These are phyloP conservation scores for Corythornis leucogaster DNA, from an alignment of 2,797 vertebrate genomes.

Conservation along the genomic window DNA sequence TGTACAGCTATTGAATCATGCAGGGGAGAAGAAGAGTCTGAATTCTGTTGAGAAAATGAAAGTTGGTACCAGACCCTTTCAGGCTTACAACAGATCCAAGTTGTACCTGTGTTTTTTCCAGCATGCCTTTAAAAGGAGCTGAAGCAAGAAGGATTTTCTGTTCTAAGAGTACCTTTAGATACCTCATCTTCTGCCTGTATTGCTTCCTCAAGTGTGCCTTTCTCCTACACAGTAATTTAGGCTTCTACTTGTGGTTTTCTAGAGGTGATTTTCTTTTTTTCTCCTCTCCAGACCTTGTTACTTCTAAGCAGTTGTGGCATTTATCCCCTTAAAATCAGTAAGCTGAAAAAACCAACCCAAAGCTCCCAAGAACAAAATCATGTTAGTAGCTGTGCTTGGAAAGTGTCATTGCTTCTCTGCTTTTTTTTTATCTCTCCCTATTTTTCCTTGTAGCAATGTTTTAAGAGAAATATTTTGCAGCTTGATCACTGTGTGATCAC, in stretches of 20 bases:
- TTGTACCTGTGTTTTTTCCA: neutral
- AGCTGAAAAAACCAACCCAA: neutral
- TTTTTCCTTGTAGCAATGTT: neutral
- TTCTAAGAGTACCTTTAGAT: neutral
- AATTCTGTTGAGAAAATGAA: neutral
- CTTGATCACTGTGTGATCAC: neutral
- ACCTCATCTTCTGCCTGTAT: neutral
- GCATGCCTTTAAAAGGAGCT: neutral
- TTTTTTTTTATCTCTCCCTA: neutral
- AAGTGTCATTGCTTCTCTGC: neutral
- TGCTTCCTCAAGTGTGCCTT: neutral
- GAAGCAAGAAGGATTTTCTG: neutral
- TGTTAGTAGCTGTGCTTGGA: neutral
- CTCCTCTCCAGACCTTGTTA: neutral
- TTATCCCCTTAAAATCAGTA: neutral
- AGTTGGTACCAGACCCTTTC: neutral
- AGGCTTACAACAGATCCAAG: fast-evolving
- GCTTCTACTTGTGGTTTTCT: neutral
- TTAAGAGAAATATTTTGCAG: neutral
- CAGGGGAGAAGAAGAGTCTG: neutral
- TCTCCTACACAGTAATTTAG: neutral
- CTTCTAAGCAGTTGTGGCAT: neutral
- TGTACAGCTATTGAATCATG: neutral
- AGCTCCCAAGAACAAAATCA: neutral
- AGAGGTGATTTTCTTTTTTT: neutral